Evolutionary conservation across 2,113 vertebrate genomes (phyloP).

Genomic region (Athene noctua): DNA sequence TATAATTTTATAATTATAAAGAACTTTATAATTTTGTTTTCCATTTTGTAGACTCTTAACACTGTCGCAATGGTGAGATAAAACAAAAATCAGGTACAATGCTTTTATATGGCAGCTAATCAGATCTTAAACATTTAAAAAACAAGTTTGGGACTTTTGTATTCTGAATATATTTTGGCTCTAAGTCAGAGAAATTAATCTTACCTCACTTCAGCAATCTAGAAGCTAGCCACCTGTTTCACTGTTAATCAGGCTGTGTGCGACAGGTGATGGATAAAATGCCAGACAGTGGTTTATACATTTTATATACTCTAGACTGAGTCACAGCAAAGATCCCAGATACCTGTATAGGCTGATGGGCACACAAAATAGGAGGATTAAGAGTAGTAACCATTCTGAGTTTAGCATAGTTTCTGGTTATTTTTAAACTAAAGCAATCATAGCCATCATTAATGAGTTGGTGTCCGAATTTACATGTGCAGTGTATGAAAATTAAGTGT

Average conservation of each 20-base stretch:
- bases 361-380: background rate
- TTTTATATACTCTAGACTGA: background rate
- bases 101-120: background rate
- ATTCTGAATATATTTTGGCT: background rate
- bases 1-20: background rate
- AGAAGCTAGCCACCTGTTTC: background rate
- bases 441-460: background rate
- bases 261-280: background rate
- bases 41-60: background rate
- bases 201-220: background rate
- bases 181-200: background rate
- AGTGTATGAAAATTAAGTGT: background rate
- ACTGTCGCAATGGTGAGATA: background rate
- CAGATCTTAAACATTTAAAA: background rate
- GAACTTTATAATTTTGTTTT: background rate
- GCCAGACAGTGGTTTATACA: background rate
- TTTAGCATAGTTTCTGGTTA: background rate
- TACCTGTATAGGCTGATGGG: background rate
- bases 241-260: background rate
- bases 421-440: background rate
- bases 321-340: background rate
- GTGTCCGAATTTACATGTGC: background rate
- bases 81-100: background rate
- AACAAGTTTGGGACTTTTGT: background rate
- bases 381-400: background rate